A percentile compares a stretch with the other conserved stretches of the same genome.
phyloP scores from a whole-genome alignment of 1,140 invertebrate genomes.

The Sipha flava region DNA sequence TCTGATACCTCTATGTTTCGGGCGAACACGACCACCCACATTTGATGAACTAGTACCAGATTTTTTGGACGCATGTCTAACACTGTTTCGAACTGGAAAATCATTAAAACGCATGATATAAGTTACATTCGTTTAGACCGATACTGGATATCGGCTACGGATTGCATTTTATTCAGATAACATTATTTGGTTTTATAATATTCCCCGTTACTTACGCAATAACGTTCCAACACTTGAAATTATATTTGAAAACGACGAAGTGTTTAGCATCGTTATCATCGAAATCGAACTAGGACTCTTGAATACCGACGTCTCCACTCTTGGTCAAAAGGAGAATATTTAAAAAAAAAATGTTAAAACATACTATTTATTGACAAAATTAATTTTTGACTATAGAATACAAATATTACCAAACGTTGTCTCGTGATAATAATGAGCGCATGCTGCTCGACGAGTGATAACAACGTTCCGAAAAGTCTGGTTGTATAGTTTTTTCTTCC shows the following conservation, averaged over 20 bases:
- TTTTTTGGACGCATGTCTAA: slow-evolving; percentile 62
- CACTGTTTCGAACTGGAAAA: slow-evolving; percentile 1
- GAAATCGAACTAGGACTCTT: too few species aligned
- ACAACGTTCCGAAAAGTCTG: too few species aligned
- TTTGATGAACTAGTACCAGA: slow-evolving; percentile 56
- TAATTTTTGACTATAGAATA: too few species aligned
- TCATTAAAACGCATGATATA: not conserved
- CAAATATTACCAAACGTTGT: too few species aligned
- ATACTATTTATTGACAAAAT: too few species aligned
- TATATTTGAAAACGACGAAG: not conserved
- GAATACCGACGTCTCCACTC: too few species aligned
- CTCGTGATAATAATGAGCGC: too few species aligned
- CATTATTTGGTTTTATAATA: not conserved
- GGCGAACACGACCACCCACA: slow-evolving; percentile 51
- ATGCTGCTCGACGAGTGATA: too few species aligned
- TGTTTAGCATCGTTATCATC: not conserved
- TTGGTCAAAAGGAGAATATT: too few species aligned
- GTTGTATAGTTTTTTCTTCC: not conserved
- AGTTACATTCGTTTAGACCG: not conserved
- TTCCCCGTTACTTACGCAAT: not conserved
- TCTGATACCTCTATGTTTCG: slow-evolving; percentile 65
- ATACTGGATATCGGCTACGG: too few species aligned
- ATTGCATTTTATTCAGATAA: too few species aligned
- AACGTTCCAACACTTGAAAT: not conserved
- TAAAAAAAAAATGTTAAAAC: too few species aligned